A percentile compares a stretch with the other conserved stretches of the same genome.
phyloP scores from a whole-genome alignment of 1,140 invertebrate genomes.

The Amyelois transitella region DNA sequence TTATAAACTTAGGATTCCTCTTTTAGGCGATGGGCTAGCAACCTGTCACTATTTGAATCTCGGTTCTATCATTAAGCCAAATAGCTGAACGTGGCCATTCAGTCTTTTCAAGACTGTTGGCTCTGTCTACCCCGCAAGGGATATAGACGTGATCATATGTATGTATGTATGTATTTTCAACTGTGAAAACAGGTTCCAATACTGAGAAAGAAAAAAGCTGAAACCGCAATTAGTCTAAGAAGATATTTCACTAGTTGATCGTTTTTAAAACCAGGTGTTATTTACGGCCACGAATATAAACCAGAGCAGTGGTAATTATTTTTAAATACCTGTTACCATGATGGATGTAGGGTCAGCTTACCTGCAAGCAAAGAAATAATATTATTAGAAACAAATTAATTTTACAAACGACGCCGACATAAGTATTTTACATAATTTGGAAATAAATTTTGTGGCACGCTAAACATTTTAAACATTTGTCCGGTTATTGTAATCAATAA shows the following conservation, averaged over 20 bases:
- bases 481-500: too few relatives aligned
- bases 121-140: too few relatives aligned
- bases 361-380: constrained; percentile 18
- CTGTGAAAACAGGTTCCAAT: neutral
- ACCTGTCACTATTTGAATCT: too few relatives aligned
- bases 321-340: constrained; percentile 1
- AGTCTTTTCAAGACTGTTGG: too few relatives aligned
- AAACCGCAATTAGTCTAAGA: too few relatives aligned
- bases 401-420: neutral
- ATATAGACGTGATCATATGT: too few relatives aligned
- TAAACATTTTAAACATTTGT: too few relatives aligned
- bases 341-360: constrained; percentile 9
- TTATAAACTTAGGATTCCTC: too few relatives aligned
- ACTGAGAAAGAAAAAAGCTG: neutral
- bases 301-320: neutral
- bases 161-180: too few relatives aligned
- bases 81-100: too few relatives aligned
- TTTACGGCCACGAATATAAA: constrained; percentile 2
- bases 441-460: neutral
- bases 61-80: too few relatives aligned
- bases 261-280: neutral
- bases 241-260: neutral
- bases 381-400: neutral
- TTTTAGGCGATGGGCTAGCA: too few relatives aligned
- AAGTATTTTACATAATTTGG: neutral